phyloP scores from a whole-genome alignment of 1,140 invertebrate genomes.

The Reticulitermes speratus region DNA sequence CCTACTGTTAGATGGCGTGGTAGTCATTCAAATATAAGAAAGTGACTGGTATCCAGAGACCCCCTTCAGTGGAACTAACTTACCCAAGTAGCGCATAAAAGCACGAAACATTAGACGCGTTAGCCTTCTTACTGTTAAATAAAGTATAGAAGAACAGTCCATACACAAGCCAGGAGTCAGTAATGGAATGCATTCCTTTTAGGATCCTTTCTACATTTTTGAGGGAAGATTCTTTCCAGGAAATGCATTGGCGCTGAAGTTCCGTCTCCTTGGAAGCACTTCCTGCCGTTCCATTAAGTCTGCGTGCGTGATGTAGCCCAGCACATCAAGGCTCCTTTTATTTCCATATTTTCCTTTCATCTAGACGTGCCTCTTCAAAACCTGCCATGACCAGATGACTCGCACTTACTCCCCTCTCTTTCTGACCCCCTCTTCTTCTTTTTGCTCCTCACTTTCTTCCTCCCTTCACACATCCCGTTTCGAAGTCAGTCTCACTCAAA shows the following conservation, averaged over 20 bases:
- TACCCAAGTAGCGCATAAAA: neutral
- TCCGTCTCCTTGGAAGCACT: neutral
- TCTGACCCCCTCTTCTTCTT: neutral
- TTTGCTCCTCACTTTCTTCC: neutral
- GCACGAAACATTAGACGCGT: neutral
- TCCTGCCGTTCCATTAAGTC: conserved; percentile 17
- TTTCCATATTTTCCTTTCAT: conserved; percentile 9
- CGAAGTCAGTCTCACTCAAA: neutral
- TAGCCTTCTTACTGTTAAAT: neutral
- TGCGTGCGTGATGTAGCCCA: neutral
- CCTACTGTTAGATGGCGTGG: too few species aligned
- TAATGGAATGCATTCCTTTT: neutral
- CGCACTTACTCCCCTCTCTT: neutral
- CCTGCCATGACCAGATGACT: conserved; percentile 9
- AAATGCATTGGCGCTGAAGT: neutral
- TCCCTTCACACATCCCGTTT: neutral
- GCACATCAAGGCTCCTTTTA: neutral
- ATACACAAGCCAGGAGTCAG: neutral
- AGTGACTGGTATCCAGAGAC: too few species aligned
- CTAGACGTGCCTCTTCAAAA: conserved; percentile 4
- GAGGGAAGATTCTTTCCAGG: neutral
- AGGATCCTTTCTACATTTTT: neutral
- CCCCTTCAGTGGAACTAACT: neutral
- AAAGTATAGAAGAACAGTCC: neutral
- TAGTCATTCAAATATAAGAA: too few species aligned